phyloP scores from a whole-genome alignment of 2,888 invertebrate species.

The Acanthococcus lagerstroemiae region DNA sequence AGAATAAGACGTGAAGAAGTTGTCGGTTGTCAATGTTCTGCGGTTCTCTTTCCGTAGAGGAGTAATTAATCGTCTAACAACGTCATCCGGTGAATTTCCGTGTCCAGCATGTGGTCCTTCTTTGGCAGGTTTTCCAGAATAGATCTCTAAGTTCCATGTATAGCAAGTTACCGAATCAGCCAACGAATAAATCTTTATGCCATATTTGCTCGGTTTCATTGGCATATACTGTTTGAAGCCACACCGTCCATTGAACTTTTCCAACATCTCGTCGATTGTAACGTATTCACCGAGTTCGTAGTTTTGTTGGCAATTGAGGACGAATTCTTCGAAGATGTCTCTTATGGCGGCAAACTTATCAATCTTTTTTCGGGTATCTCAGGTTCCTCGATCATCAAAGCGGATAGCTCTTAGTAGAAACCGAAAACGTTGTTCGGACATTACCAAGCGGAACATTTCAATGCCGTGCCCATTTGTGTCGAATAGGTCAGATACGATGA shows the following conservation, averaged over 20 bases:
- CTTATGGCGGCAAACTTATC: background rate
- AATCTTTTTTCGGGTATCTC: background rate
- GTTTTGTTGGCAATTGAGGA: constrained; percentile 38
- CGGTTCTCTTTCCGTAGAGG: constrained; percentile 29
- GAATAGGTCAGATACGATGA: constrained; percentile 7
- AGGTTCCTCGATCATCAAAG: background rate
- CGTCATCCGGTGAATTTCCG: constrained; percentile 27
- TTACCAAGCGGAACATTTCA: background rate
- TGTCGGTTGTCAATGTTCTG: constrained; percentile 24
- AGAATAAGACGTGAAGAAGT: constrained; percentile 19
- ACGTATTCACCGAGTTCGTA: constrained; percentile 34
- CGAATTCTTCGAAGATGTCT: constrained; percentile 34
- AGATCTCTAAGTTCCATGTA: constrained; percentile 33
- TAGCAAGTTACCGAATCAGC: constrained; percentile 33
- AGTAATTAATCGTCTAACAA: constrained; percentile 32
- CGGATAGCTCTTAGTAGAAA: background rate
- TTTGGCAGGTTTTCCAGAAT: constrained; percentile 31
- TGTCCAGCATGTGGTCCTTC: constrained; percentile 31
- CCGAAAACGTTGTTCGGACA: background rate
- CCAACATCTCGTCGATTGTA: constrained; percentile 38
- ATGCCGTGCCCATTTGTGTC: background rate
- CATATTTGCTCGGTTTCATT: constrained; percentile 39
- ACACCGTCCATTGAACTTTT: constrained; percentile 37
- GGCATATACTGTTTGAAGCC: constrained; percentile 38
- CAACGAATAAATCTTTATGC: constrained; percentile 38